Evolutionary conservation across 2,113 vertebrate species (phyloP).

Genomic region (Melanocharis versteri): DNA sequence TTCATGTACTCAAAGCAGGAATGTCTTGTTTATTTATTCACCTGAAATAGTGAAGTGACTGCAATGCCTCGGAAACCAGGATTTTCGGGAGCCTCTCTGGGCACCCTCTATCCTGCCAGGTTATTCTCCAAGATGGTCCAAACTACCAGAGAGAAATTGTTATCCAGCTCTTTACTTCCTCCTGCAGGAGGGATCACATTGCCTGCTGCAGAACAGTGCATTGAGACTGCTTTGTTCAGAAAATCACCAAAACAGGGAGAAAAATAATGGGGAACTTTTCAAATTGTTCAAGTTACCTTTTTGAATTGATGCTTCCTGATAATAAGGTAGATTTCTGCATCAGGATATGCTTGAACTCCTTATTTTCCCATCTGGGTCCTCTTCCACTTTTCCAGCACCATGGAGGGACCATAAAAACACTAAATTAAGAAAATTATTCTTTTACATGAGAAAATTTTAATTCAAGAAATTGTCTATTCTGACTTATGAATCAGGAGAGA

Average conservation of each 20-base stretch:
- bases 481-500: background rate
- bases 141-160: background rate
- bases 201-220: background rate
- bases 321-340: background rate
- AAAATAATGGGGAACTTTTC: background rate
- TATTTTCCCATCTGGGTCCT: background rate
- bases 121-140: background rate
- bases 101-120: background rate
- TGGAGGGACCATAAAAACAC: background rate
- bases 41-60: background rate
- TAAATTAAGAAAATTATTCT: background rate
- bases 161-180: background rate
- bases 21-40: background rate
- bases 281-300: background rate
- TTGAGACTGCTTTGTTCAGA: background rate
- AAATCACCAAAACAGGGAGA: background rate
- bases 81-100: background rate
- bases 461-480: background rate
- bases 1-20: background rate
- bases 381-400: background rate
- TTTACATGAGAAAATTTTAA: background rate
- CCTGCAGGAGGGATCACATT: background rate
- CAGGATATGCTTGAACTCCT: background rate
- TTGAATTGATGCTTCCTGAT: background rate
- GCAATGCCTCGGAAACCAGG: background rate